Evolutionary conservation across 2,797 vertebrate species (phyloP).

Genomic region (Psittacula derbiana): DNA sequence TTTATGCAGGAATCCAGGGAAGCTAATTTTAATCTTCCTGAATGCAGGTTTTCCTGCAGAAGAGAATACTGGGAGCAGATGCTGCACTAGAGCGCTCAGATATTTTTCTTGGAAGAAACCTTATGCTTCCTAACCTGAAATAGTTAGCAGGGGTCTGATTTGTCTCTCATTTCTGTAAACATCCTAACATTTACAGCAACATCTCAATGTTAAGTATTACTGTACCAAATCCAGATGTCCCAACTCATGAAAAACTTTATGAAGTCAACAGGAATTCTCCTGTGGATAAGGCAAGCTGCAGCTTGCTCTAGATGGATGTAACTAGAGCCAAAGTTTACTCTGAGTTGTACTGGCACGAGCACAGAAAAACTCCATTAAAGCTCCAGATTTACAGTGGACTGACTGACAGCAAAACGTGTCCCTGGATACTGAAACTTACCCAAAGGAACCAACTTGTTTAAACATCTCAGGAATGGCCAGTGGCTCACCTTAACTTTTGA

Average conservation of each 20-base stretch:
- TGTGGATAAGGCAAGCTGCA: slow-evolving; percentile 3
- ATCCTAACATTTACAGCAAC: slow-evolving; percentile 36
- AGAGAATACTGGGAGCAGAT: slow-evolving; percentile 14
- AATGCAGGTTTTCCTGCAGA: neutral
- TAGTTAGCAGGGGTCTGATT: neutral
- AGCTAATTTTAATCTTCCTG: neutral
- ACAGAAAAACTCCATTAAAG: neutral
- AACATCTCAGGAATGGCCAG: neutral
- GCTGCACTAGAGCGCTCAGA: neutral
- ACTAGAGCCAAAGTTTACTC: slow-evolving; percentile 6
- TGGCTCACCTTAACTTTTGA: neutral
- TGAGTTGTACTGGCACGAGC: neutral
- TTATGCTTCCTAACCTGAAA: neutral
- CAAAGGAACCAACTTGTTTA: neutral
- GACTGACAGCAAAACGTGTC: neutral
- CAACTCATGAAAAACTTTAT: neutral
- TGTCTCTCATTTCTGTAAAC: slow-evolving; percentile 29
- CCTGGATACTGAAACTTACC: neutral
- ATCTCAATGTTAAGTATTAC: neutral
- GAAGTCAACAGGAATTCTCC: slow-evolving; percentile 7
- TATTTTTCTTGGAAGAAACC: slow-evolving; percentile 60
- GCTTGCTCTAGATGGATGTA: slow-evolving; percentile 21
- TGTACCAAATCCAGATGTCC: slow-evolving; percentile 36
- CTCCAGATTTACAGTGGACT: neutral
- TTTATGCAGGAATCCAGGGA: neutral